Conservation (phyloP, 2,113 vertebrate species). For the Chelonoidis abingdonii region DNA sequence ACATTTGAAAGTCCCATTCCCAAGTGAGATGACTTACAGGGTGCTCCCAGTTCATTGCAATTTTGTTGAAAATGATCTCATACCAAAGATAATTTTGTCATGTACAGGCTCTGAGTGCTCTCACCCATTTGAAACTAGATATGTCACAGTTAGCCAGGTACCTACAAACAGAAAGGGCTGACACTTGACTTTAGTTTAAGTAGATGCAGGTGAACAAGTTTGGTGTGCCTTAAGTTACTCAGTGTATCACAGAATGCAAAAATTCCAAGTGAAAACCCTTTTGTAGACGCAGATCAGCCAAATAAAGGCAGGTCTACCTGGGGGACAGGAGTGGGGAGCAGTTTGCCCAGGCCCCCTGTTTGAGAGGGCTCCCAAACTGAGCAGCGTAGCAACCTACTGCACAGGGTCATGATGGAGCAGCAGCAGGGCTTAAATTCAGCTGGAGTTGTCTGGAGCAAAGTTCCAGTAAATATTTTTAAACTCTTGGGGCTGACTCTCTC, state of each 20-base stretch:
- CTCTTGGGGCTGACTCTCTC: too few species aligned
- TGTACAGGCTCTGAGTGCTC: neutral
- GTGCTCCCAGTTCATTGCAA: fast-evolving
- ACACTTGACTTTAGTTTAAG: neutral
- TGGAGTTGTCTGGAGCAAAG: too few species aligned
- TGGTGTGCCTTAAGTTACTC: neutral
- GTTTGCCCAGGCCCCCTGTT: neutral
- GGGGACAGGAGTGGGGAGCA: neutral
- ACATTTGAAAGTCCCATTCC: neutral
- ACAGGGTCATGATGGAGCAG: neutral
- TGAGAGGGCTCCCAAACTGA: neutral
- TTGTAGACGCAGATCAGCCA: neutral
- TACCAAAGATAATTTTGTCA: neutral
- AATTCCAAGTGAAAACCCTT: neutral
- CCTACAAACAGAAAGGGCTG: neutral
- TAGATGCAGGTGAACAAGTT: neutral
- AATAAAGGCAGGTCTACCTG: neutral
- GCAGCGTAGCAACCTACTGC: neutral
- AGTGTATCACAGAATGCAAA: neutral
- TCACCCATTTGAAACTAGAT: neutral
- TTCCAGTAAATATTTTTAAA: too few species aligned
- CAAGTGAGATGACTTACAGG: neutral
- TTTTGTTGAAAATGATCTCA: neutral
- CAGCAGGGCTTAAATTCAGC: neutral
- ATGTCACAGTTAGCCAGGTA: neutral